Evolutionary conservation across 2,797 vertebrate species (phyloP).

Genomic region (Amazona ochrocephala): DNA sequence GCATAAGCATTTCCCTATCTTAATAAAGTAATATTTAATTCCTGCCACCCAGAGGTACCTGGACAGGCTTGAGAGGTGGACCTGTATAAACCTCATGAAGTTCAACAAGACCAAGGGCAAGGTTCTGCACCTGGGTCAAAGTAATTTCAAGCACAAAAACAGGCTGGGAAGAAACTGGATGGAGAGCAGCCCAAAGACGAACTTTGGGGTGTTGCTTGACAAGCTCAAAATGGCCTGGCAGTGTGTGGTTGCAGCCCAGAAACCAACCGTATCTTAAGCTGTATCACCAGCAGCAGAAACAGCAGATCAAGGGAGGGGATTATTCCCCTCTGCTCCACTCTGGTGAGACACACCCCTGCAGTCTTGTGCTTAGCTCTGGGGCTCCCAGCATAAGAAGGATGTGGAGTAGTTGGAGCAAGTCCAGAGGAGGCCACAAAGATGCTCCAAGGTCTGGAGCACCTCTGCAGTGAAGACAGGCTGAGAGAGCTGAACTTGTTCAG

Average conservation of each 20-base stretch:
- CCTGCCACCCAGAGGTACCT: background rate
- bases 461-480: background rate
- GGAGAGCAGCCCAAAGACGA: background rate
- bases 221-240: background rate
- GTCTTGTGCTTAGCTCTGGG: background rate
- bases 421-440: background rate
- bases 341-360: background rate
- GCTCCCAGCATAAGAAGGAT: background rate
- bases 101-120: background rate
- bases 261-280: background rate
- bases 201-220: background rate
- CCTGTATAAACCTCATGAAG: background rate
- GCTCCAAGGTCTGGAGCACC: background rate
- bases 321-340: background rate
- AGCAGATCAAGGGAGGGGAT: background rate
- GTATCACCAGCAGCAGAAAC: background rate
- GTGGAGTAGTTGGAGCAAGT: background rate
- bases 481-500: background rate
- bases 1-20: background rate
- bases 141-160: background rate
- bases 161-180: background rate
- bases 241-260: background rate
- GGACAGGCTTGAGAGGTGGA: background rate
- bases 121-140: background rate
- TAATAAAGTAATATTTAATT: fast-evolving